These are phyloP conservation scores for Hemithea aestivaria DNA, from an alignment of 2,888 invertebrate genomes.

Conservation along the genomic window DNA sequence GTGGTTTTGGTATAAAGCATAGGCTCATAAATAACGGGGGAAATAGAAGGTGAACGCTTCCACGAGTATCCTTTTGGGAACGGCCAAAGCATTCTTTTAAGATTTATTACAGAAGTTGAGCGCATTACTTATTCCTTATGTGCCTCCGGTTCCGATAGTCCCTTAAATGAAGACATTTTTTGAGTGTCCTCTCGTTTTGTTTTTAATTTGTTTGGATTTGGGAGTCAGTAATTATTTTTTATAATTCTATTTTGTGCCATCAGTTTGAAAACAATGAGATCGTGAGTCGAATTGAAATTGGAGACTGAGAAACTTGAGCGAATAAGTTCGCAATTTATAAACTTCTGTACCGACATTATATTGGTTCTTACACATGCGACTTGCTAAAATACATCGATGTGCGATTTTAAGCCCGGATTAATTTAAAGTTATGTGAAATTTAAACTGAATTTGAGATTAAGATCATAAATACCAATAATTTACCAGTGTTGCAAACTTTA, in stretches of 20 bases:
- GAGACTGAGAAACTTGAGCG: too few species aligned
- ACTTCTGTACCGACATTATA: too few species aligned
- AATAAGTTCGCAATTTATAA: too few species aligned
- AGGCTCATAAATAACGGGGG: slow-evolving; percentile 75
- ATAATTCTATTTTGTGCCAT: slow-evolving; percentile 15
- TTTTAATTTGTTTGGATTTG: slow-evolving; percentile 27
- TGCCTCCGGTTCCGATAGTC: slow-evolving; percentile 62
- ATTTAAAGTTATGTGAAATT: slow-evolving; percentile 6
- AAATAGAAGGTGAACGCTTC: slow-evolving; percentile 78
- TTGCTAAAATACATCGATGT: too few species aligned
- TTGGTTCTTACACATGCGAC: too few species aligned
- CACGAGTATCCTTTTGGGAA: slow-evolving; percentile 77
- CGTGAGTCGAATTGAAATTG: slow-evolving; percentile 21
- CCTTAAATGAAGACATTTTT: slow-evolving; percentile 52
- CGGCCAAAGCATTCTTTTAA: slow-evolving; percentile 78
- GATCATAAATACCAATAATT: too few species aligned
- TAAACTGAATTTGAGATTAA: slow-evolving; percentile 1
- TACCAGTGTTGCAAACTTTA: slow-evolving; percentile 2
- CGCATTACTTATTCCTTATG: slow-evolving; percentile 77
- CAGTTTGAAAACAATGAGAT: slow-evolving; percentile 22
- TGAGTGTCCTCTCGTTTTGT: slow-evolving; percentile 35
- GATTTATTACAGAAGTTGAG: slow-evolving; percentile 77
- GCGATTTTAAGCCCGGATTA: slow-evolving; percentile 1
- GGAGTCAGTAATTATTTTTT: slow-evolving; percentile 24
- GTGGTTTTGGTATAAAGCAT: slow-evolving; percentile 74